Conservation (phyloP, 2,113 vertebrate genomes). For the Telmatochromis sp. region DNA sequence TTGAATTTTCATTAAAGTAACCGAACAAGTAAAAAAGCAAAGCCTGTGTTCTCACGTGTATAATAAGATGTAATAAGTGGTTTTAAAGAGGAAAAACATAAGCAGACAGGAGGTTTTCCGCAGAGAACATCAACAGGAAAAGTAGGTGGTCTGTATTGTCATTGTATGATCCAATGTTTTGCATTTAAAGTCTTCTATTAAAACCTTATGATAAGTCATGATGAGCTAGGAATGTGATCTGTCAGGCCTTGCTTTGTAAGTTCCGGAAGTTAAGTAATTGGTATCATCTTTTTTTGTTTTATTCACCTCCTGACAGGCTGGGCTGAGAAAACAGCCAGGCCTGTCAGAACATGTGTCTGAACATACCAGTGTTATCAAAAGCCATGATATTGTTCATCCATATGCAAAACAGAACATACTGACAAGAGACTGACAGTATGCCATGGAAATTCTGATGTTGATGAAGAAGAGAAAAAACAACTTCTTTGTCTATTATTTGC, state of each 20-base stretch:
- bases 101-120: background rate
- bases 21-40: rapidly evolving
- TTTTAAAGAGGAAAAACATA: background rate
- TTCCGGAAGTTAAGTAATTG: background rate
- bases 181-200: background rate
- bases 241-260: background rate
- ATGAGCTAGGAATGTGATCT: background rate
- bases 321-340: background rate
- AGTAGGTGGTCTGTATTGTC: background rate
- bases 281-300: background rate
- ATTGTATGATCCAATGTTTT: background rate
- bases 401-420: background rate
- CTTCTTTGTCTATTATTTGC: background rate
- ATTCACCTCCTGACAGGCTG: background rate
- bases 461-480: background rate
- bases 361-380: background rate
- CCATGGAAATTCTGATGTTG: background rate
- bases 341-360: background rate
- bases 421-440: background rate
- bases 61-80: background rate
- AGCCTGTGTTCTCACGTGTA: background rate
- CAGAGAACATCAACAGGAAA: background rate
- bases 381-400: background rate
- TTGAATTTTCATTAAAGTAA: background rate
- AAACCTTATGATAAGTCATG: background rate